Evolutionary conservation across 2,113 vertebrate species (phyloP).

Genomic region (Chloropsis hardwickii): DNA sequence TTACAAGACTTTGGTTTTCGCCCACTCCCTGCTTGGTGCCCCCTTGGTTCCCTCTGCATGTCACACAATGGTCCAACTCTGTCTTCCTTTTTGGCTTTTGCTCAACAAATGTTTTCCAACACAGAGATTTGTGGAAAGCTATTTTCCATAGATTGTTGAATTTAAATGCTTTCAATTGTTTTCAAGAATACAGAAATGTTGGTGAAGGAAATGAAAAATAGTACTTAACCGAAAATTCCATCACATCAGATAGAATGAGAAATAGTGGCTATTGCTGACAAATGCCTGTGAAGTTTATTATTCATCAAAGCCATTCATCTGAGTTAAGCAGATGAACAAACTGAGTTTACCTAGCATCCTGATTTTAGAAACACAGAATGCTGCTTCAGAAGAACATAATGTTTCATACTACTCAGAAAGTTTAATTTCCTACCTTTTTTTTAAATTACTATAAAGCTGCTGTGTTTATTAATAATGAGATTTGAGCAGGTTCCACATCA

Average conservation of each 20-base stretch:
- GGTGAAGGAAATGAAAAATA: not conserved
- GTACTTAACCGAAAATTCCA: not conserved
- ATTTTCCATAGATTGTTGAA: not conserved
- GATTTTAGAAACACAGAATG: not conserved
- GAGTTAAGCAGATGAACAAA: not conserved
- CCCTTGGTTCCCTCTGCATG: not conserved
- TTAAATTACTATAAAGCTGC: not conserved
- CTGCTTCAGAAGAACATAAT: not conserved
- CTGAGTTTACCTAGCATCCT: not conserved
- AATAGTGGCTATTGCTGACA: not conserved
- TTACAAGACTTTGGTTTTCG: not conserved
- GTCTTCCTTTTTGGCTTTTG: not conserved
- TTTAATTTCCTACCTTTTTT: not conserved
- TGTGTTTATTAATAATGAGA: not conserved
- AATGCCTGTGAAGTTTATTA: not conserved
- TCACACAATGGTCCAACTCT: not conserved
- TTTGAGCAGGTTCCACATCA: not conserved
- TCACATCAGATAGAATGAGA: not conserved
- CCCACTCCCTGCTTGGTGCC: not conserved
- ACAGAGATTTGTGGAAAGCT: not conserved
- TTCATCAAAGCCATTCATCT: not conserved
- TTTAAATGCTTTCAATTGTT: not conserved
- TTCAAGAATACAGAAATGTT: not conserved
- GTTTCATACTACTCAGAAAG: not conserved
- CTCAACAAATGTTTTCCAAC: not conserved